A percentile compares a stretch with the other conserved stretches of the same genome.
Evolutionary conservation across 1,140 invertebrate species (phyloP).

Genomic region (Apis cerana): DNA sequence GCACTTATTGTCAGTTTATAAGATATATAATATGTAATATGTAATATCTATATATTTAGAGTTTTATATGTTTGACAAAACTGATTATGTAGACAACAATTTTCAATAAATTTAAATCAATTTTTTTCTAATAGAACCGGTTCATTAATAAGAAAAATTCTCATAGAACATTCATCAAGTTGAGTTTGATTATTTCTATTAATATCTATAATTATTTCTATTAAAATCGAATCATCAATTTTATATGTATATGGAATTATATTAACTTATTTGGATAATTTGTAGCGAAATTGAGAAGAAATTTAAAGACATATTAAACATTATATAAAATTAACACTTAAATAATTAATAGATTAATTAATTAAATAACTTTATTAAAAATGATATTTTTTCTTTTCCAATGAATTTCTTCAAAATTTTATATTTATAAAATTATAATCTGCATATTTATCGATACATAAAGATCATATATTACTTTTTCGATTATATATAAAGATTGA

Average conservation of each 20-base stretch:
- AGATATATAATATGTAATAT: too few relatives aligned
- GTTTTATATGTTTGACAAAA: not conserved
- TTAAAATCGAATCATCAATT: conserved; percentile 16
- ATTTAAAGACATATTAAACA: not conserved
- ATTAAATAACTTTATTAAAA: not conserved
- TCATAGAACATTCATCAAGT: conserved; percentile 7
- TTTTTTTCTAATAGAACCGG: conserved; percentile 13
- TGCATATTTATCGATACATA: too few relatives aligned
- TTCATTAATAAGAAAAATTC: conserved; percentile 20
- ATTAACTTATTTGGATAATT: not conserved
- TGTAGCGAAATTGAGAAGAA: not conserved
- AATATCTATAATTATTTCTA: conserved; percentile 46
- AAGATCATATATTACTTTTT: too few relatives aligned
- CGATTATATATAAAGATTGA: too few relatives aligned
- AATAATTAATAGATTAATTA: too few relatives aligned
- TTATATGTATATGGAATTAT: not conserved
- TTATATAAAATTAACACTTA: not conserved
- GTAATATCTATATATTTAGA: not conserved
- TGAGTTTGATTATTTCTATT: conserved; percentile 34
- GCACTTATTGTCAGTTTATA: not conserved
- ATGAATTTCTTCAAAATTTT: too few relatives aligned
- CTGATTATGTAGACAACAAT: not conserved
- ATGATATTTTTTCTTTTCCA: too few relatives aligned
- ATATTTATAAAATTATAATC: too few relatives aligned
- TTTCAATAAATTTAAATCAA: conserved; percentile 9